phyloP scores from a whole-genome alignment of 2,113 vertebrate genomes.

The Chrysochloris asiatica region DNA sequence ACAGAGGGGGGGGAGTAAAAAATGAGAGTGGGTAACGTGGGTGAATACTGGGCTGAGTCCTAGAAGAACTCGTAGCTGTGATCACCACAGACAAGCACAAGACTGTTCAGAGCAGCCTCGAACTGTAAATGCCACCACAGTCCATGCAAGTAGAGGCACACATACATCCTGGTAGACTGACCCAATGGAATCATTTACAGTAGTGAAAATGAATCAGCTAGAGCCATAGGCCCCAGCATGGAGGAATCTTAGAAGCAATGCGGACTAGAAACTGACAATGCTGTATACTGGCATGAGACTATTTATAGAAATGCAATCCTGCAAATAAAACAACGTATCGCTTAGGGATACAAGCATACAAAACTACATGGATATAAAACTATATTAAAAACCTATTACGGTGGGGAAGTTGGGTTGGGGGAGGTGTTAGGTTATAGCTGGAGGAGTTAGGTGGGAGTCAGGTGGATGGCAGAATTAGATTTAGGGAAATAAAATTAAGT shows the following conservation, averaged over 20 bases:
- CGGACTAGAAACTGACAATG: neutral
- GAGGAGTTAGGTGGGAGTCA: neutral
- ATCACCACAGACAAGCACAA: neutral
- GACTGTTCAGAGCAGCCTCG: neutral
- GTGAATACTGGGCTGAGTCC: neutral
- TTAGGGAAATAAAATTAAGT: accelerated
- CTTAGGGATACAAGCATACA: neutral
- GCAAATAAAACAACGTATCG: neutral
- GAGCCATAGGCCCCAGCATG: neutral
- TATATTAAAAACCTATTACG: neutral
- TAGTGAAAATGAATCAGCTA: neutral
- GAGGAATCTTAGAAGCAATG: neutral
- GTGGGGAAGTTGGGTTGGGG: too few relatives aligned
- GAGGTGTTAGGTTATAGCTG: neutral
- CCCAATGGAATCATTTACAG: neutral
- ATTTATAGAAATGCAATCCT: neutral
- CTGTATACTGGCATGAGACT: neutral
- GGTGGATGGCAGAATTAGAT: neutral
- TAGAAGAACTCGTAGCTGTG: neutral
- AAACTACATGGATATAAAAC: neutral
- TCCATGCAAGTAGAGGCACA: neutral
- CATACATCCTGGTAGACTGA: neutral
- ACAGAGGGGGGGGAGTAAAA: neutral
- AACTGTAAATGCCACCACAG: neutral
- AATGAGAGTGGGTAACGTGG: neutral